A percentile compares a stretch with the other conserved stretches of the same genome.
phyloP scores from a whole-genome alignment of 2,797 vertebrate genomes.

The Choloepus didactylus region DNA sequence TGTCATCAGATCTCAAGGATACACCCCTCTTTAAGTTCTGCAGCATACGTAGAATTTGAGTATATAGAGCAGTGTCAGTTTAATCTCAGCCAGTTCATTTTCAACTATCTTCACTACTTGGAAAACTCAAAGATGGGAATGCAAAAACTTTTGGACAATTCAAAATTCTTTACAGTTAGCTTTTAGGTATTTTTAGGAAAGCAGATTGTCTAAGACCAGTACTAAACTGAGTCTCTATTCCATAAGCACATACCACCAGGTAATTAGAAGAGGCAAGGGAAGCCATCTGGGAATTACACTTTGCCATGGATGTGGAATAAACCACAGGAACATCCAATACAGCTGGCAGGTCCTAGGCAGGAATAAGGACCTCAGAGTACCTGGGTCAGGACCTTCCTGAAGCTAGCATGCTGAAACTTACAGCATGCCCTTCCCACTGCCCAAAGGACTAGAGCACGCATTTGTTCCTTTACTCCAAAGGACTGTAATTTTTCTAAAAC shows the following conservation, averaged over 20 bases:
- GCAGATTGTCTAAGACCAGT: neutral
- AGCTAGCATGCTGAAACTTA: neutral
- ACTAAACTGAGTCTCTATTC: neutral
- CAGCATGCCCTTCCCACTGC: rapidly evolving
- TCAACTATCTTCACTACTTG: neutral
- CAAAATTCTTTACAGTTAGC: neutral
- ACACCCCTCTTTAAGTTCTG: neutral
- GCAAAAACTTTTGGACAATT: neutral
- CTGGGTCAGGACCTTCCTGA: neutral
- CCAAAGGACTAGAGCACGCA: rapidly evolving
- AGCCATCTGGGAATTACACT: neutral
- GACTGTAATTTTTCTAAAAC: neutral
- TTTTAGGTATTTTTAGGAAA: neutral
- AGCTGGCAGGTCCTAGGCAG: neutral
- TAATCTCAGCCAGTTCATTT: neutral
- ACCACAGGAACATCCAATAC: rapidly evolving
- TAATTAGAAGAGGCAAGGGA: neutral
- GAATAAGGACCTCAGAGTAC: neutral
- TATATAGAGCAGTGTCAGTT: neutral
- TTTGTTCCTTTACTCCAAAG: neutral
- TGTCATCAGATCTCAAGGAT: neutral
- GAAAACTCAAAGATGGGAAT: neutral
- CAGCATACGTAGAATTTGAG: neutral
- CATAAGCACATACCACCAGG: neutral
- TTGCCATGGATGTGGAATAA: neutral